Evolutionary conservation across 1,140 invertebrate species (phyloP).

Genomic region (Brachionus koreanus): DNA sequence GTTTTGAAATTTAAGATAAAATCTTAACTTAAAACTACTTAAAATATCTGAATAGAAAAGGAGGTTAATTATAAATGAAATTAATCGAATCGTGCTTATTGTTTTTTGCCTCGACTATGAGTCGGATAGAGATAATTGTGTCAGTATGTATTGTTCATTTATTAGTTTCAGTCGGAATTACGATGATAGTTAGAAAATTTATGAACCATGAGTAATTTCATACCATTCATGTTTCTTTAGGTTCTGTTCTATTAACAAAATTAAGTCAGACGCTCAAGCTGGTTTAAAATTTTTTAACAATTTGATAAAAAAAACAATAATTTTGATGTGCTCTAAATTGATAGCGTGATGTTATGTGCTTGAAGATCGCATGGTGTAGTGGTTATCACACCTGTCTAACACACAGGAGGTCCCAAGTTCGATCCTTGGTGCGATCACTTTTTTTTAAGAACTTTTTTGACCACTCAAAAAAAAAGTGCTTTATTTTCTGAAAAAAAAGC

Average conservation of each 20-base stretch:
- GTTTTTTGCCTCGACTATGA: not conserved
- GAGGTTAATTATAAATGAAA: conserved; percentile 39
- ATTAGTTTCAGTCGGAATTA: conserved; percentile 22
- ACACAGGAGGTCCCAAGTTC: not conserved
- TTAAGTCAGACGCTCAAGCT: conserved; percentile 3
- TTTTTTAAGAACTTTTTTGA: not conserved
- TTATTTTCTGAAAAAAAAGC: not conserved
- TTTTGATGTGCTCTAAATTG: not conserved
- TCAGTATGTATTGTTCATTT: conserved; percentile 8
- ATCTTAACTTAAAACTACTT: conserved; percentile 21
- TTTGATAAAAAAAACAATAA: not conserved
- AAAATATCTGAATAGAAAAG: conserved; percentile 25
- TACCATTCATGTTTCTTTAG: not conserved
- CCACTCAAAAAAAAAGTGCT: not conserved
- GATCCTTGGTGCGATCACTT: not conserved
- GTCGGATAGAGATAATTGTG: conserved; percentile 7
- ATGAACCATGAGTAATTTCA: conserved; percentile 32
- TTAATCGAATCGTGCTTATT: conserved; percentile 18
- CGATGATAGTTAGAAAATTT: conserved; percentile 11
- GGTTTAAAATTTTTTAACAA: not conserved
- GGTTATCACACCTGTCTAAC: not conserved
- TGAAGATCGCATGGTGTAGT: not conserved
- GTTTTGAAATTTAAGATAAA: conserved; percentile 9
- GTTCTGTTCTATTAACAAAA: conserved; percentile 18
- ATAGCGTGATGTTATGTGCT: not conserved